Evolutionary conservation across 2,797 vertebrate species (phyloP), one percentile per base, ranked within the genome.

Genomic region (Gobio occitaniae): DNA sequence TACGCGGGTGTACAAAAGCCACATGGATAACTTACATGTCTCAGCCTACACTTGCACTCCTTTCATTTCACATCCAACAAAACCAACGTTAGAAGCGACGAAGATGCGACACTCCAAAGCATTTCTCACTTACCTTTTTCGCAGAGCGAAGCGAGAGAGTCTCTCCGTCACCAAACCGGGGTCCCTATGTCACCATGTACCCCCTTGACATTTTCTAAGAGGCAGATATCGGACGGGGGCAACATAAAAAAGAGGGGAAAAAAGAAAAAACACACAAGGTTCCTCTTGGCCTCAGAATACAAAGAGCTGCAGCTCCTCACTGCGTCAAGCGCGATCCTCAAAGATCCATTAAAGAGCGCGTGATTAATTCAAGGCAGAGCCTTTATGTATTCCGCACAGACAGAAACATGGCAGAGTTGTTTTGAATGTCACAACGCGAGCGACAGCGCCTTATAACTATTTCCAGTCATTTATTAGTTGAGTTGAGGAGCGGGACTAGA

Each of bases 291-390:
- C 84, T 87, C 90, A 54, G 88, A 93, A 90, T 81, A 90, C 86
- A 71, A 76, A 87, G 90, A 91, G 90, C 94, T 89, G 94, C 94
- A 84, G 87, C 90, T 94, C 92, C 93, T 93, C 93, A 92, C 92
- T 95, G 95, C 95, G 95, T 94, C 95, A 94, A 92, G 94, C 90
- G 87, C 91, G 90, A 94, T 92, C 91, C 94, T 95, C 92, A 92
- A 87, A 94, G 94, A 95, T 95, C 94, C 95, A 92, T 94, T 95
- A 91, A 94, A 93, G 87, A 91, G 90, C 89, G 92, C 93, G 94
- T 91, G 94, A 92, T 94, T 93, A 89, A 93, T 95, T 94, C 92
- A 88, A 91, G 84, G 91, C 92, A 92, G 91, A 93, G 88, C 88
- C 91, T 91, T 90, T 92, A 84, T 90, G 90, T 92, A 87, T 91